Percentiles rank a stretch among this genome's conserved stretches.
phyloP scores from a whole-genome alignment of 2,888 invertebrate species.

The Lobophora halterata region DNA sequence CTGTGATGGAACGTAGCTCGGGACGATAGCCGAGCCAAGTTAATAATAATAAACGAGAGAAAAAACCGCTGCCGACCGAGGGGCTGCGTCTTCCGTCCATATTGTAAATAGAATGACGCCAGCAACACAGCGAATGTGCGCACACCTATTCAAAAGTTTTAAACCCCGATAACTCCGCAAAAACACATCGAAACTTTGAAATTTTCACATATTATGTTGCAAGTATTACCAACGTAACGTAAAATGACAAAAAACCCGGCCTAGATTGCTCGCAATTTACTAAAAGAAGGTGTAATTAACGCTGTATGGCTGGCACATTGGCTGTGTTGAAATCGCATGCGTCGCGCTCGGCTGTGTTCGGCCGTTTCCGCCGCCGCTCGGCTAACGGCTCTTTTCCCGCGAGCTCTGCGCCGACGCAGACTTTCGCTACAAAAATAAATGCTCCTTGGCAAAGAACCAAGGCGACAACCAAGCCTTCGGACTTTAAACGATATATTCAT shows the following conservation, averaged over 20 bases:
- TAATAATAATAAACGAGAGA: constrained; percentile 76
- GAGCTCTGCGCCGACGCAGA: constrained; percentile 49
- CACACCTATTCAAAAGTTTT: constrained; percentile 33
- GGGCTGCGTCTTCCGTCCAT: constrained; percentile 68
- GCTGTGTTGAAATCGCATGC: constrained; percentile 49
- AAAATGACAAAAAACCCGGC: constrained; percentile 34
- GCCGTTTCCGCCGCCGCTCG: constrained; percentile 60
- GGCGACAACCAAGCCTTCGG: constrained; percentile 76
- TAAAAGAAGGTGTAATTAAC: constrained; percentile 26
- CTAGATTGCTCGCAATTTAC: constrained; percentile 17
- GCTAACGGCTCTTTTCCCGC: constrained; percentile 72
- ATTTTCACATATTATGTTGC: constrained; percentile 23
- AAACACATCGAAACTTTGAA: constrained; percentile 7
- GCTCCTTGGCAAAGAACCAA: constrained; percentile 77
- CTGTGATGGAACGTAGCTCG: constrained; percentile 31
- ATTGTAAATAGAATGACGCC: constrained; percentile 59
- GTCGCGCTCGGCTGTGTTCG: constrained; percentile 57
- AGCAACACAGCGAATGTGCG: constrained; percentile 49
- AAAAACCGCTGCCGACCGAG: constrained; percentile 67
- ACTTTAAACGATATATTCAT: constrained; percentile 57
- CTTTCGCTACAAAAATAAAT: constrained; percentile 79
- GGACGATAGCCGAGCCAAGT: constrained; percentile 52
- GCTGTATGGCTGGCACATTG: constrained; percentile 39
- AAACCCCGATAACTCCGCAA: constrained; percentile 26
- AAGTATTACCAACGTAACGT: constrained; percentile 12